A percentile compares a stretch with the other conserved stretches of the same genome.
These are phyloP conservation scores for Dascyllus trimaculatus DNA, from an alignment of 2,113 vertebrate species.

Conservation along the genomic window DNA sequence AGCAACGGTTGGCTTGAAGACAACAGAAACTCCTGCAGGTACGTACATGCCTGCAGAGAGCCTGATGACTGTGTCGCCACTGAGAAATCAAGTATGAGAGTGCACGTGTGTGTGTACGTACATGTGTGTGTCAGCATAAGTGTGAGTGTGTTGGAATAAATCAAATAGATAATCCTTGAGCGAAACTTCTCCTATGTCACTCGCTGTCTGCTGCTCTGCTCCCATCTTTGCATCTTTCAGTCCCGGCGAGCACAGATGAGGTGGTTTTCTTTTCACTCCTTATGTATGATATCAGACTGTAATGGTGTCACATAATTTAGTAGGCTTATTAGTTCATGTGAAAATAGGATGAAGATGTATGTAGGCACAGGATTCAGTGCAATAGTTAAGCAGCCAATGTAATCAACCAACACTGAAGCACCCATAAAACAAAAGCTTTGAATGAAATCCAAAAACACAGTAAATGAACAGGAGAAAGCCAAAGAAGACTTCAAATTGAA, in stretches of 20 bases:
- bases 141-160: conserved; percentile 19
- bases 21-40: conserved; percentile 87
- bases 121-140: conserved; percentile 16
- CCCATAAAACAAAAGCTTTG: no score
- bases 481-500: background rate
- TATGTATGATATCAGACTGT: no score
- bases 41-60: conserved; percentile 72
- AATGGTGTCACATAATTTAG: no score
- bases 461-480: background rate
- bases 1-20: conserved; percentile 78
- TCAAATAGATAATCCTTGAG: conserved; percentile 1
- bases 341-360: no score
- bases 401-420: no score
- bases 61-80: conserved; percentile 44
- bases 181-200: conserved; percentile 23
- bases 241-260: background rate
- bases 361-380: no score
- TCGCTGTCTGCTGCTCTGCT: background rate
- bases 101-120: conserved; percentile 21
- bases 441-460: no score
- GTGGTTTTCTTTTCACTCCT: no score
- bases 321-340: no score
- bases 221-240: background rate
- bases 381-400: background rate
- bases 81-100: conserved; percentile 35